phyloP scores from a whole-genome alignment of 1,140 invertebrate species.

The Eriosoma lanigerum region DNA sequence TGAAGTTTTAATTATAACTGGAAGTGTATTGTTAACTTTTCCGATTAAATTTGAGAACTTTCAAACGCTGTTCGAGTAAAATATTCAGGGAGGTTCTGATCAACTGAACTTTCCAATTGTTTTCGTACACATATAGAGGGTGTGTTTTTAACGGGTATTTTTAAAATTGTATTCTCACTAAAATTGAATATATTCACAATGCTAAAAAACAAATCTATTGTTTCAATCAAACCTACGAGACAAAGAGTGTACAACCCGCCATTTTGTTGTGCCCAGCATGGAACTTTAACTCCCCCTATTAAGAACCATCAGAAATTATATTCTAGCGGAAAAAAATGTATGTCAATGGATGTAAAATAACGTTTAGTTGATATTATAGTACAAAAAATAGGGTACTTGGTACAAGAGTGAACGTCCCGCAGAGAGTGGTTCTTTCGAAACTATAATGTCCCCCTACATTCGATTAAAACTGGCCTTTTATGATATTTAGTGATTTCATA shows the following conservation, averaged over 20 bases:
- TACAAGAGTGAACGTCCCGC: slow-evolving; percentile 47
- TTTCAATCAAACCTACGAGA: slow-evolving; percentile 43
- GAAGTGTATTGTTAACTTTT: slow-evolving; percentile 48
- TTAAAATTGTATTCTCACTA: slow-evolving; percentile 19
- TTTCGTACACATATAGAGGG: slow-evolving; percentile 29
- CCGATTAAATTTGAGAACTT: slow-evolving; percentile 31
- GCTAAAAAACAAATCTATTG: slow-evolving; percentile 48
- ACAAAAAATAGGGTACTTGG: slow-evolving; percentile 45
- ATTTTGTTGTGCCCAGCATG: slow-evolving; percentile 48
- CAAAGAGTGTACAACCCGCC: slow-evolving; percentile 45
- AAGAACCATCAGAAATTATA: slow-evolving; percentile 40
- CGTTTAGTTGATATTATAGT: slow-evolving; percentile 49
- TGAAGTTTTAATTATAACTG: slow-evolving; percentile 46
- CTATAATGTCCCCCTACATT: slow-evolving; percentile 47
- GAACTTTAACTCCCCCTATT: slow-evolving; percentile 51
- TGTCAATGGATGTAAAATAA: slow-evolving; percentile 48
- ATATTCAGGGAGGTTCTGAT: slow-evolving; percentile 26
- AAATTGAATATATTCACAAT: slow-evolving; percentile 45
- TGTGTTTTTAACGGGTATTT: slow-evolving; percentile 50
- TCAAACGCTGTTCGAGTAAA: slow-evolving; percentile 28
- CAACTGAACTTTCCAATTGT: slow-evolving; percentile 48
- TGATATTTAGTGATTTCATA: slow-evolving; percentile 51
- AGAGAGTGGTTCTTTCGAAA: slow-evolving; percentile 47
- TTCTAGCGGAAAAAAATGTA: slow-evolving; percentile 46
- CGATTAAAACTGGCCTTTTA: slow-evolving; percentile 50